A percentile compares a stretch with the other conserved stretches of the same genome.
Conservation (phyloP, 2,888 invertebrate species). For the Agrotis ipsilon region DNA sequence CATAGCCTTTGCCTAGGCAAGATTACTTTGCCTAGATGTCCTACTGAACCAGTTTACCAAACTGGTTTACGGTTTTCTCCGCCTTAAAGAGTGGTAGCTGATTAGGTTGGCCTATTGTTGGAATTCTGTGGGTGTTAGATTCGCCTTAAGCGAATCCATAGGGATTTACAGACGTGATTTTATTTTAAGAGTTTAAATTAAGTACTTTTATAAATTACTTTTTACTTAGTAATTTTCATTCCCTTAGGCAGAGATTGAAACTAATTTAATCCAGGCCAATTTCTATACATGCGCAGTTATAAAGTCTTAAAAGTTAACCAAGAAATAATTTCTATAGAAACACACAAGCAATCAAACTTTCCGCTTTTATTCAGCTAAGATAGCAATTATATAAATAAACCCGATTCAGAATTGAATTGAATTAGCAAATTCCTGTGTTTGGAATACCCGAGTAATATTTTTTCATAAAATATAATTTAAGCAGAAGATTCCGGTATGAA, state of each 20-base stretch:
- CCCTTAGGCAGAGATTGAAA: neutral
- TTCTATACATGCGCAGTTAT: neutral
- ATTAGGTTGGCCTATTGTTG: neutral
- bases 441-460: constrained; percentile 46
- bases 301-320: constrained; percentile 15
- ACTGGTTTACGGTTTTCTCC: no score
- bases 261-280: constrained; percentile 8
- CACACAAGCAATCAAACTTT: constrained; percentile 38
- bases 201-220: neutral
- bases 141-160: no score
- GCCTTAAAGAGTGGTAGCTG: no score
- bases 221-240: constrained; percentile 17
- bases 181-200: neutral
- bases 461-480: constrained; percentile 66
- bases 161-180: no score
- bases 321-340: constrained; percentile 26
- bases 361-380: constrained; percentile 15
- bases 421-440: constrained; percentile 21
- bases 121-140: no score
- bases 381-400: constrained; percentile 50
- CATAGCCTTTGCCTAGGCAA: no score
- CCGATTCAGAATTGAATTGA: constrained; percentile 16
- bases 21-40: no score
- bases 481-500: constrained; percentile 65
- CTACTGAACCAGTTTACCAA: no score